Evolutionary conservation across 1,140 invertebrate species (phyloP).

Genomic region (Drosophila kurseongensis): DNA sequence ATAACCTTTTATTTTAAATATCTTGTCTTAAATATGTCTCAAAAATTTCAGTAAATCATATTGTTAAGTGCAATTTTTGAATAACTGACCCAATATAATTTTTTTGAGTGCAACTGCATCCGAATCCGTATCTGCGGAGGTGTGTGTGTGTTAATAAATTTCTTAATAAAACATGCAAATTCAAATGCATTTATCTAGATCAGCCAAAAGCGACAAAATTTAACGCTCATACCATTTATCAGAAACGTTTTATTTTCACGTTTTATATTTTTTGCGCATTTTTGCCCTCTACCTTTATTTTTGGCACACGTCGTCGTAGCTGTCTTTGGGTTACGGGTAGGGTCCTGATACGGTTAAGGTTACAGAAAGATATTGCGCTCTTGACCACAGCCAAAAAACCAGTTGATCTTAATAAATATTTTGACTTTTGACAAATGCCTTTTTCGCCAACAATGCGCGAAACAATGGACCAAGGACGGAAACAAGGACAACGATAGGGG

Average conservation of each 20-base stretch:
- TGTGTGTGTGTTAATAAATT: slow-evolving; percentile 76
- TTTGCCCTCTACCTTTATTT: slow-evolving; percentile 34
- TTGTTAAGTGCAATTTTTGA: no score
- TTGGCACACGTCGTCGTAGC: slow-evolving; percentile 69
- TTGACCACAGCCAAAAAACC: slow-evolving; percentile 60
- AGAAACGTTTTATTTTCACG: slow-evolving; percentile 44
- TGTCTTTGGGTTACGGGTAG: slow-evolving; percentile 45
- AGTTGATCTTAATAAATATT: slow-evolving; percentile 83
- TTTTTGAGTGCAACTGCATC: slow-evolving; percentile 12
- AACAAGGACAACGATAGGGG: slow-evolving; percentile 40
- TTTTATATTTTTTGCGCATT: slow-evolving; percentile 26
- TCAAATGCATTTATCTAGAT: slow-evolving; percentile 83
- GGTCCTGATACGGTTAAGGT: slow-evolving; percentile 51
- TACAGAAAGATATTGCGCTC: slow-evolving; percentile 39
- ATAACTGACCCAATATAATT: neutral
- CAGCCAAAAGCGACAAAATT: slow-evolving; percentile 81
- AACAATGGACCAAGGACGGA: slow-evolving; percentile 49
- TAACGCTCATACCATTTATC: slow-evolving; percentile 78
- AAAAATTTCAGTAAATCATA: no score
- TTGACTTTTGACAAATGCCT: slow-evolving; percentile 78
- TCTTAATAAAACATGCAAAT: slow-evolving; percentile 83
- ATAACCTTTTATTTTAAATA: no score
- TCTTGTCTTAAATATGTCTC: no score
- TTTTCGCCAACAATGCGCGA: slow-evolving; percentile 33
- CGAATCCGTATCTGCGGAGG: slow-evolving; percentile 25